Evolutionary conservation across 2,888 invertebrate genomes (phyloP).

Genomic region (Apodemia zela): DNA sequence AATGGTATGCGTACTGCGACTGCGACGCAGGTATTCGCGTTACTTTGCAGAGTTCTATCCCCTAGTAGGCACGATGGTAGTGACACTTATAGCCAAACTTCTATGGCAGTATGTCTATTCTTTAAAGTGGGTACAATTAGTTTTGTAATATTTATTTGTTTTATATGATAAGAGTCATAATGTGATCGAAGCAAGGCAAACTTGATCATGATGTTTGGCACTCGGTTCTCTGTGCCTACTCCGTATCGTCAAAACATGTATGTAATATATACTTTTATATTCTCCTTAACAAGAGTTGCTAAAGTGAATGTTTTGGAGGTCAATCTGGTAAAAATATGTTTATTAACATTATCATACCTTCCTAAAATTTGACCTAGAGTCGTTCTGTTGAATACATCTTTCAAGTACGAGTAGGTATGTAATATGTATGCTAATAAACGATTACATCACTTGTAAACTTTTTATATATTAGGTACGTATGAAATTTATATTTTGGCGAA

Average conservation of each 20-base stretch:
- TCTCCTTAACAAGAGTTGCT: neutral
- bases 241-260: neutral
- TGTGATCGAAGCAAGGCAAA: too few species aligned
- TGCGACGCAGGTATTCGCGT: too few species aligned
- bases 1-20: too few species aligned
- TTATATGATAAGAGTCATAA: too few species aligned
- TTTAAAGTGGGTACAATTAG: too few species aligned
- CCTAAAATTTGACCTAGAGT: constrained; percentile 17
- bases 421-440: constrained; percentile 9
- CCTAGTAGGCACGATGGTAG: too few species aligned
- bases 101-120: too few species aligned
- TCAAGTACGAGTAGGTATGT: constrained; percentile 14
- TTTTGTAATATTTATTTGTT: too few species aligned
- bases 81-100: too few species aligned
- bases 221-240: too few species aligned
- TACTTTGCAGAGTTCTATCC: too few species aligned
- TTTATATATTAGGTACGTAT: neutral
- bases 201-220: too few species aligned
- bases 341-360: constrained; percentile 4
- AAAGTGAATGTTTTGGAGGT: constrained; percentile 3
- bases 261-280: neutral
- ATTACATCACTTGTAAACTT: neutral
- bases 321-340: neutral
- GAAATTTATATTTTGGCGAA: neutral
- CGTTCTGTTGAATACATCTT: constrained; percentile 13